Conservation (phyloP, 2,888 invertebrate species). For the Drosophila anomelani region DNA sequence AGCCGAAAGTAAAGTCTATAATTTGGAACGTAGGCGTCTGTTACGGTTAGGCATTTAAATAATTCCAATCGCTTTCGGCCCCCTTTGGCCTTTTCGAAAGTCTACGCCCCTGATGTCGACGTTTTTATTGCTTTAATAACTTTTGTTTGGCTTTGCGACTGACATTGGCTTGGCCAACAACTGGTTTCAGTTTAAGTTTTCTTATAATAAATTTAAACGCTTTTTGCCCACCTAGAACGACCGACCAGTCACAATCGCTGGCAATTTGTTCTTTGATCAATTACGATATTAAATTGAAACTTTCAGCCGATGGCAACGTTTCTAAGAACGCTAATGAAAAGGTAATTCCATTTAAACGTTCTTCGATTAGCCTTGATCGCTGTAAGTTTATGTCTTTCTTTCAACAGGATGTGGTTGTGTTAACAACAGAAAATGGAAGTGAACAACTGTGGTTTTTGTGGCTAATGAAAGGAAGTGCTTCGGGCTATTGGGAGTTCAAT, state of each 20-base stretch:
- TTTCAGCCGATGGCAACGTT: constrained; percentile 24
- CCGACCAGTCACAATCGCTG: constrained; percentile 42
- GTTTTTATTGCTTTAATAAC: constrained; percentile 46
- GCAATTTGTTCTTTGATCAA: constrained; percentile 54
- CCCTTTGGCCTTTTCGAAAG: constrained; percentile 74
- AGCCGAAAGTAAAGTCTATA: constrained; percentile 37
- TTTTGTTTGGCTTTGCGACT: constrained; percentile 25
- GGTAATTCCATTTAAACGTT: constrained; percentile 49
- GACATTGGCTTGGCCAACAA: constrained; percentile 39
- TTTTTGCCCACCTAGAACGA: constrained; percentile 27
- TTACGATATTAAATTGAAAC: constrained; percentile 42
- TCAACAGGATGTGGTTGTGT: constrained; percentile 51
- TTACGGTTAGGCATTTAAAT: constrained; percentile 43
- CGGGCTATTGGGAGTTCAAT: background rate
- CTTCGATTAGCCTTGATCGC: constrained; percentile 54
- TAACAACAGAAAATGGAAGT: constrained; percentile 51
- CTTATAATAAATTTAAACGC: constrained; percentile 42
- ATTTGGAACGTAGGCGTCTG: constrained; percentile 58
- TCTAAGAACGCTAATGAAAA: constrained; percentile 43
- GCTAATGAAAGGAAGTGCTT: constrained; percentile 55
- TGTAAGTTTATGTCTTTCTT: constrained; percentile 6
- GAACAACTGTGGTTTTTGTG: constrained; percentile 44
- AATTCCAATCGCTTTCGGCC: constrained; percentile 48
- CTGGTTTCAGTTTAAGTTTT: constrained; percentile 52
- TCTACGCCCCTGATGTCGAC: constrained; percentile 30